Evolutionary conservation across 64 coral and sea anemone species (phyloP), one percentile per base, ranked within the genome.

Genomic region (Orbicella faveolata): DNA sequence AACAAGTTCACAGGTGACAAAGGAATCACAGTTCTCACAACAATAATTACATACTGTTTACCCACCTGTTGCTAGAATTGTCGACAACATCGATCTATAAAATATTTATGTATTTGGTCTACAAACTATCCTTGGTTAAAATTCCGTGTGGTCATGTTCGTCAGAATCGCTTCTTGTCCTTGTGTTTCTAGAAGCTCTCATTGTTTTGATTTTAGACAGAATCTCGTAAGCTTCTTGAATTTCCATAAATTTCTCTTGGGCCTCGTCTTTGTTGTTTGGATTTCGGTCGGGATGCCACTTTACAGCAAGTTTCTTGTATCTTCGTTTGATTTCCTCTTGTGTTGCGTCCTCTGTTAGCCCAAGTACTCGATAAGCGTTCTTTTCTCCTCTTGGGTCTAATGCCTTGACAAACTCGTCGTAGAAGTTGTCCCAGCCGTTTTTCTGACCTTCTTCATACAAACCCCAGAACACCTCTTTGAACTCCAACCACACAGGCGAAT

Each of bases 361-460:
- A 18, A 99, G 78, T 3, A 99, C 91, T 36, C 75, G 87, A 89
- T 96, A 95, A 39, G 97, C 93, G 17, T 99, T 99, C 61, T 99
- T 91, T 89, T 99, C 97, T 90, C 97, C 97, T 79, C 94, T 99
- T 12, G 97, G 97, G 83, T 99, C 97, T 21, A 99, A 82, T 62
- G 97, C 94, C 84, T 91, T 99, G 0, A 99, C 97, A 87, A 99
- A 96, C 20, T 99, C 97, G 74, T 99, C 97, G 52, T 99, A 99
- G 63, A 99, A 55, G 62, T 96, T 99, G 2, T 93, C 84, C 97
- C 97, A 99, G 5, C 97, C 97, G 34, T 96, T 90, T 59, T 84
- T 93, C 55, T 99, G 97, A 34, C 97, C 97, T 81, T 99, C 90
- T 34, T 93, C 72, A 41, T 93, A 99, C 2, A 99, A 70, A 76